These are phyloP conservation scores for Agrochola lychnidis DNA, from an alignment of 2,888 invertebrate genomes.

Conservation along the genomic window DNA sequence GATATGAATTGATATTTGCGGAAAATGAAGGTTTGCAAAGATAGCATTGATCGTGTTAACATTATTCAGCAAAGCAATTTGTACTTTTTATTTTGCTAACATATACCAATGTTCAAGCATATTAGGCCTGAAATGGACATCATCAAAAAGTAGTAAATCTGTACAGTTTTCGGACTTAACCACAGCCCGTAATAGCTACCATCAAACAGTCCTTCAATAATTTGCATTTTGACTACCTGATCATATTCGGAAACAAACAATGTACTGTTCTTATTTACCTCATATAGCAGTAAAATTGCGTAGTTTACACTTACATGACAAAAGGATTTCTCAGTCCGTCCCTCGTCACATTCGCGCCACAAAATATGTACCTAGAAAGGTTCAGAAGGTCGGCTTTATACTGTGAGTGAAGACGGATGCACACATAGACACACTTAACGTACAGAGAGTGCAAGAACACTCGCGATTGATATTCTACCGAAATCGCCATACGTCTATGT, in stretches of 20 bases:
- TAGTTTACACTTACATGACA: slow-evolving; percentile 22
- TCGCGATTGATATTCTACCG: background rate
- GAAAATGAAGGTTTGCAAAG: background rate
- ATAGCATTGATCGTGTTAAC: background rate
- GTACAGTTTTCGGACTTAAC: no score
- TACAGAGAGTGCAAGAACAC: background rate
- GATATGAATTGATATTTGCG: background rate
- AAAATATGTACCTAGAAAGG: background rate
- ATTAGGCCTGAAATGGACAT: background rate
- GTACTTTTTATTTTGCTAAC: background rate
- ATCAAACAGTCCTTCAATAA: background rate
- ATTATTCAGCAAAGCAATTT: background rate
- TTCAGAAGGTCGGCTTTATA: background rate
- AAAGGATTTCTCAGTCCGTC: slow-evolving; percentile 11
- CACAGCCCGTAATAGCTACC: background rate
- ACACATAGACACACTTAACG: background rate
- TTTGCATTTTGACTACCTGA: slow-evolving; percentile 12
- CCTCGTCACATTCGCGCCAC: slow-evolving; percentile 10
- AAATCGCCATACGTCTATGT: background rate
- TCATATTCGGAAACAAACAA: background rate
- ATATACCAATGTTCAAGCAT: background rate
- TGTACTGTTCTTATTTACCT: background rate
- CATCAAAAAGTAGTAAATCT: background rate
- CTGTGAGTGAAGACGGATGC: background rate
- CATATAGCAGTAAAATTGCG: slow-evolving; percentile 12